Percentiles rank a stretch among this genome's conserved stretches.
phyloP scores from a whole-genome alignment of 2,113 vertebrate genomes.

The Murina feae region DNA sequence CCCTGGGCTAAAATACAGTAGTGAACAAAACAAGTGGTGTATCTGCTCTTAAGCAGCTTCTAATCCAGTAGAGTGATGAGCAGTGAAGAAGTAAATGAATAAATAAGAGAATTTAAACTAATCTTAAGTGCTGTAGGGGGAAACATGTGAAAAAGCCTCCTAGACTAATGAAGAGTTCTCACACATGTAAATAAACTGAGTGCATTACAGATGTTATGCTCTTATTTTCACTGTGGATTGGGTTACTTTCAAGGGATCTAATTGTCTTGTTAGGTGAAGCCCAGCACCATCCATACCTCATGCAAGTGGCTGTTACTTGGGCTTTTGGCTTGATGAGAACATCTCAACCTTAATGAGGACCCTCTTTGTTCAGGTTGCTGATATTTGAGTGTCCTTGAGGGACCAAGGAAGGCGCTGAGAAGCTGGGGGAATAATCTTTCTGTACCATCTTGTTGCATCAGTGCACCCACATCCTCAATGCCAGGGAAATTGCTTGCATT shows the following conservation, averaged over 20 bases:
- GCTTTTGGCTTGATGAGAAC: neutral
- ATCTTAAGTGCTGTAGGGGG: neutral
- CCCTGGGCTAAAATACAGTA: neutral
- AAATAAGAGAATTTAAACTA: neutral
- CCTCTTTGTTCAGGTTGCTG: slow-evolving; percentile 15
- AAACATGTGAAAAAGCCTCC: neutral
- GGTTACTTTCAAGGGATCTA: neutral
- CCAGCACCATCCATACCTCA: neutral
- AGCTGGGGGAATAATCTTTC: neutral
- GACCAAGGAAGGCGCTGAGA: neutral
- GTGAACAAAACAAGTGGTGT: neutral
- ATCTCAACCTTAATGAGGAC: neutral
- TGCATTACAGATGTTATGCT: neutral
- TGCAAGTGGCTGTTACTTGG: neutral
- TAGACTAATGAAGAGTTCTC: neutral
- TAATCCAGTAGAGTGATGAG: neutral
- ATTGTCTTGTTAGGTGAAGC: neutral
- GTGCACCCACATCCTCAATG: neutral
- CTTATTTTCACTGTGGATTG: neutral
- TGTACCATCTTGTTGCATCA: neutral
- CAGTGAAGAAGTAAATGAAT: neutral
- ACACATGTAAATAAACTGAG: neutral
- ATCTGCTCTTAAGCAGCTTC: neutral
- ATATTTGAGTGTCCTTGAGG: neutral
- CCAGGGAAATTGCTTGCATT: neutral